Base-by-base conservation (phyloP, 64 coral and sea anemone genomes). In the Porites lutea region DNA sequence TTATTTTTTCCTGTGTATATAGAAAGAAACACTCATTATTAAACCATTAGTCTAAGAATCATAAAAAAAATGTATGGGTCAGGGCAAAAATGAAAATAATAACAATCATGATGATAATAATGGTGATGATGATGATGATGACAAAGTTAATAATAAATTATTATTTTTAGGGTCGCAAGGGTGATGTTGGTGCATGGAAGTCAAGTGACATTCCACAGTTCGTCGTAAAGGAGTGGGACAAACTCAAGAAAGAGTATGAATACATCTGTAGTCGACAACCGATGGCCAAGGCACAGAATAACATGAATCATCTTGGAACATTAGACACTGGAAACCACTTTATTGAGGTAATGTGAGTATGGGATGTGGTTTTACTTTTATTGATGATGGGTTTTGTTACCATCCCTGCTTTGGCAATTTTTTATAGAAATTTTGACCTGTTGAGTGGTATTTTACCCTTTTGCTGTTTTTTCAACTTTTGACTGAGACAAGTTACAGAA, bases 291-390 rank as follows among this genome's bases (percentile, higher is more conserved):
- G 95, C 95, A 76, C 72, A 74, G 18, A 96, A 96, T 80, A 90
- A 88, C 59, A 63, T 76, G 53, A 93, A 87, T 82, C 95, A 96
- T 72, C 54, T 96, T 2, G 95, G 95, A 27, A 96, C 95, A 54
- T 18, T 96, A 61, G 95, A 90, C 11, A 96, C 95, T 57, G 95
- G 95, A 87, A 96, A 96, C 71, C 95, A 96, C 70, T 96, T 96
- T 65, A 90, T 96, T 82, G 95, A 96, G 95, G 95, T 96, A 11
- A 51, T 19, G 9, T 84, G 13, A 43, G 43, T 60, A 65, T 77
- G 90, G 52, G 21, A 2, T 48, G n/a, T 58, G 8, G 37, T 14
- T 86, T 72, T 52, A 76, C 6, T 16, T 71, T 15, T 60, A 57
- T 20, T 45, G 47, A 12, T 57, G 54, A 57, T 57, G 54, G 12